Percentiles rank a stretch among this genome's conserved stretches.
Evolutionary conservation across 2,797 vertebrate species (phyloP).

Genomic region (Sebastiscus tertius): DNA sequence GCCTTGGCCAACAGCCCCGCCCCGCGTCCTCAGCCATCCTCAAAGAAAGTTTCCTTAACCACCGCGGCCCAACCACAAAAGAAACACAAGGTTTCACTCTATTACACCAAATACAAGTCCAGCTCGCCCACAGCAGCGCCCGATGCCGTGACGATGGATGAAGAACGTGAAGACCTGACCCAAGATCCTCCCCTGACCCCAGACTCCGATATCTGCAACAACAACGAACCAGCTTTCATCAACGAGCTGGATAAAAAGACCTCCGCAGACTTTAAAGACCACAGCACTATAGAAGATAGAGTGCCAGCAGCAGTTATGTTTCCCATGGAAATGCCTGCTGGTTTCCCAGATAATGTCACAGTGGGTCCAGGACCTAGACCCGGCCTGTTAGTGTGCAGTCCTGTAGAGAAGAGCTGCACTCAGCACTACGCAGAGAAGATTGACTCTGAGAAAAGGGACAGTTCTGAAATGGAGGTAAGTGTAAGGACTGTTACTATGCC

Average conservation of each 20-base stretch:
- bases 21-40: slow-evolving; percentile 86
- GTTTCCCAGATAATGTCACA: slow-evolving; percentile 82
- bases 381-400: slow-evolving; percentile 82
- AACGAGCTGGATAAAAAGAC: slow-evolving; percentile 60
- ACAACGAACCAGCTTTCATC: slow-evolving; percentile 70
- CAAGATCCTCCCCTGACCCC: slow-evolving; percentile 69
- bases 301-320: slow-evolving; percentile 89
- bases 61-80: slow-evolving; percentile 89
- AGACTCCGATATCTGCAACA: slow-evolving; percentile 75
- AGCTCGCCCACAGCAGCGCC: slow-evolving; percentile 64
- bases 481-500: too few species aligned
- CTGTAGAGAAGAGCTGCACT: slow-evolving; percentile 81
- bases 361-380: slow-evolving; percentile 84
- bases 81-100: slow-evolving; percentile 95
- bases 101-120: slow-evolving; percentile 91
- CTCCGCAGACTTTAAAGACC: slow-evolving; percentile 63
- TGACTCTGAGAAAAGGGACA: slow-evolving; percentile 65
- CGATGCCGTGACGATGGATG: slow-evolving; percentile 59
- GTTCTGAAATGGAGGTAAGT: slow-evolving; percentile 74
- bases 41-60: slow-evolving; percentile 86
- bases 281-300: slow-evolving; percentile 69
- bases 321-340: slow-evolving; percentile 96
- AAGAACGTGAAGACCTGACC: slow-evolving; percentile 78
- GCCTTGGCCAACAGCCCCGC: slow-evolving; percentile 82
- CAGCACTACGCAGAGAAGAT: slow-evolving; percentile 68